Evolutionary conservation across 2,113 vertebrate genomes (phyloP).

Genomic region (Brienomyrus brachyistius): DNA sequence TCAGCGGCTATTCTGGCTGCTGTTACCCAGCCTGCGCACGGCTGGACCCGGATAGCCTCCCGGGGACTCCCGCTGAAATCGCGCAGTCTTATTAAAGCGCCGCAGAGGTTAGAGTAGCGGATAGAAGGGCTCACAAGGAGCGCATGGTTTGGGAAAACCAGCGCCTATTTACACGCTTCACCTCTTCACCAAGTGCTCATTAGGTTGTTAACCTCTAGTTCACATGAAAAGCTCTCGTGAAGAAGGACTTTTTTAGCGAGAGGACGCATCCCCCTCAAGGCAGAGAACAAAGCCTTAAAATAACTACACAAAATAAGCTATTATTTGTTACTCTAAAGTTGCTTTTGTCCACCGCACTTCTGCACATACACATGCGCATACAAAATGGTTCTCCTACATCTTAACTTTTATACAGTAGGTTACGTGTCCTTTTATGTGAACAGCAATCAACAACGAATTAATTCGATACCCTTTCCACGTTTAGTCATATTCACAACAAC

Average conservation of each 20-base stretch:
- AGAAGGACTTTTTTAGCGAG: conserved; percentile 57
- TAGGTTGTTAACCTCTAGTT: conserved; percentile 80
- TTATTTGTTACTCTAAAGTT: conserved; percentile 59
- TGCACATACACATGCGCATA: conserved; percentile 35
- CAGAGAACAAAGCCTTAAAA: conserved; percentile 64
- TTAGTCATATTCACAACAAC: not conserved
- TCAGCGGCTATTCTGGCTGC: conserved; percentile 59
- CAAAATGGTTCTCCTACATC: conserved; percentile 15
- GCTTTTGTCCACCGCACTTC: conserved; percentile 44
- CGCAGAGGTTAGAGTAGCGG: conserved; percentile 78
- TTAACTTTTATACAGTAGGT: conserved; percentile 20
- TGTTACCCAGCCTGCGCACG: conserved; percentile 62
- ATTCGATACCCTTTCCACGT: conserved; percentile 4
- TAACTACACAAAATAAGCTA: conserved; percentile 59
- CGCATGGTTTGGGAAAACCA: conserved; percentile 57
- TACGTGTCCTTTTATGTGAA: conserved; percentile 9
- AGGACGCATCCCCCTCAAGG: conserved; percentile 67
- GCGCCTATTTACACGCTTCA: conserved; percentile 76
- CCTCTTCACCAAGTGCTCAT: conserved; percentile 70
- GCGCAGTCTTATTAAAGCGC: conserved; percentile 57
- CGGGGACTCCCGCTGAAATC: conserved; percentile 65
- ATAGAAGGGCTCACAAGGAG: conserved; percentile 60
- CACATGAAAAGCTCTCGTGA: conserved; percentile 66
- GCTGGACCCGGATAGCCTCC: conserved; percentile 62
- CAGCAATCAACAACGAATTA: not conserved